A percentile compares a stretch with the other conserved stretches of the same genome.
Conservation (phyloP, 1,140 invertebrate species). For the Orius insidiosus region DNA sequence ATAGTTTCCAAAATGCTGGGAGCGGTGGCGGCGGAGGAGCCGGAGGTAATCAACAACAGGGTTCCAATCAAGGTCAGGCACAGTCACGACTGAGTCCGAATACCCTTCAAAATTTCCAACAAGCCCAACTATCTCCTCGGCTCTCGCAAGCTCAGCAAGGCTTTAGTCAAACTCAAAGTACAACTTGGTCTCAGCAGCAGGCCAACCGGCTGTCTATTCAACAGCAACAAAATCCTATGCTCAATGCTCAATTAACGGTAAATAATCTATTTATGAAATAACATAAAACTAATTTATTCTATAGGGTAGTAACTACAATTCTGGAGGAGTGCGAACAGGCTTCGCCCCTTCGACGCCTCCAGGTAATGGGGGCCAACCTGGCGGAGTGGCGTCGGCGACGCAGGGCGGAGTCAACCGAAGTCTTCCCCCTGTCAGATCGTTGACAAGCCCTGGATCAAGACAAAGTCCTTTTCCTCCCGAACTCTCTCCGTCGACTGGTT, state of each 20-base stretch:
- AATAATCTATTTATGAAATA: conserved; percentile 22
- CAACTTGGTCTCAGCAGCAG: conserved; percentile 17
- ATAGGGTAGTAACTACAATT: neutral
- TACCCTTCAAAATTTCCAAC: conserved; percentile 21
- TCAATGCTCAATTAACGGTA: conserved; percentile 58
- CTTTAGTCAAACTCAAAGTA: conserved; percentile 6
- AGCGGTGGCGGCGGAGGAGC: conserved; percentile 1
- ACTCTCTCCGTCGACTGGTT: conserved; percentile 28
- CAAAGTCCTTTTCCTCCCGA: conserved; percentile 38
- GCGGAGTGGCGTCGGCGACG: neutral
- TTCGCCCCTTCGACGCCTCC: conserved; percentile 19
- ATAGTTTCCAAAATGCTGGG: conserved; percentile 14
- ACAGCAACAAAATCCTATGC: conserved; percentile 59
- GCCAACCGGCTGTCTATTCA: conserved; percentile 28
- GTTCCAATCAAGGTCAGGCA: conserved; percentile 13
- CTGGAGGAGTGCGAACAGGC: conserved; percentile 21
- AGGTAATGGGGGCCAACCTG: neutral
- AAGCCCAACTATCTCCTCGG: conserved; percentile 24
- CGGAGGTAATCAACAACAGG: conserved; percentile 15
- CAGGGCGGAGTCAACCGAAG: neutral
- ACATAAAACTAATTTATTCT: conserved; percentile 2
- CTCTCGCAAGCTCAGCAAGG: conserved; percentile 20
- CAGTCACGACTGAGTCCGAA: conserved; percentile 23
- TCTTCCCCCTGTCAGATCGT: conserved; percentile 20
- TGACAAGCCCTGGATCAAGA: conserved; percentile 24